Evolutionary conservation across 2,888 invertebrate species (phyloP).

Genomic region (Cataglyphis livida): DNA sequence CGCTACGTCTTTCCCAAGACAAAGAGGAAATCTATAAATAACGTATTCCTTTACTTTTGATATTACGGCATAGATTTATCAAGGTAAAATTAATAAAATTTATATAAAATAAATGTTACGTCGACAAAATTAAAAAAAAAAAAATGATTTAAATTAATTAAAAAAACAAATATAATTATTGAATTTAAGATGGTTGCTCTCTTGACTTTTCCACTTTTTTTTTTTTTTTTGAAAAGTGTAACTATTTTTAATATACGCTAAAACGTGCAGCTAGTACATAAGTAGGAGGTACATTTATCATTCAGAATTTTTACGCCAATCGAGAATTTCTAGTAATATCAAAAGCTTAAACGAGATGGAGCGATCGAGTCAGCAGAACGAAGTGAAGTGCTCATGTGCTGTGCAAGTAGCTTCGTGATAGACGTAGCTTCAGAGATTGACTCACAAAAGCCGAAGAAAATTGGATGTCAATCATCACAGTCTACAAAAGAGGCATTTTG

Average conservation of each 20-base stretch:
- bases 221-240: background rate
- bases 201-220: background rate
- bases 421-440: conserved; percentile 47
- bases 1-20: background rate
- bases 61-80: background rate
- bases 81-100: background rate
- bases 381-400: conserved; percentile 42
- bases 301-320: conserved; percentile 33
- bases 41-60: background rate
- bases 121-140: background rate
- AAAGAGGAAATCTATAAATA: background rate
- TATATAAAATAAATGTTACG: background rate
- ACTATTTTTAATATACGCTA: background rate
- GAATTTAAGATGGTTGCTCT: background rate
- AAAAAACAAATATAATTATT: conserved; percentile 15
- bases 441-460: conserved; percentile 56
- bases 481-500: conserved; percentile 47
- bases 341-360: conserved; percentile 35
- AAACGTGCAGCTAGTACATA: background rate
- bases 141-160: background rate
- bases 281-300: conserved; percentile 9
- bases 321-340: conserved; percentile 18
- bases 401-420: conserved; percentile 44
- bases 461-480: conserved; percentile 46
- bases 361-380: conserved; percentile 46